Evolutionary conservation across 2,888 invertebrate genomes (phyloP), one percentile per base, ranked within the genome.

Genomic region (Eupithecia tripunctaria): DNA sequence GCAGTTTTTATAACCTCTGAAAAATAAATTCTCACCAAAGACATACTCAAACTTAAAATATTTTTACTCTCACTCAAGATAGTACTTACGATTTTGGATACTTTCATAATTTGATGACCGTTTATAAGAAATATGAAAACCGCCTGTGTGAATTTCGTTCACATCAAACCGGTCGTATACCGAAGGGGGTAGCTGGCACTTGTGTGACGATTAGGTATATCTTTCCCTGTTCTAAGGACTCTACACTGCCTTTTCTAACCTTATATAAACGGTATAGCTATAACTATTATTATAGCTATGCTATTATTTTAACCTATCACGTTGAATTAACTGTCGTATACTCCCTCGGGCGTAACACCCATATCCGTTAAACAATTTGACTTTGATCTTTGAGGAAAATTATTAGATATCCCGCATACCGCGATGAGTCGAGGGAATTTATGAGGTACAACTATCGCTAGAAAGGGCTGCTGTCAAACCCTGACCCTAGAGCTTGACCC

Each of bases 401-500:
- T 68, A 68, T 68, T 18, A 60, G 27, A 47, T 67, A 69, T n/a
- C 60, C 7, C 60, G 47, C n/a, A 32, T 63, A 36, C 8, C 29
- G 36, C 43, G 32, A 41, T 15, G 56, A 70, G 67, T 63, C 47
- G 38, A 41, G 2, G 43, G 27, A 59, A 67, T 68, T 59, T 59
- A 51, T 63, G 32, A 41, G 21, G 65, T 72, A 60, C 5, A 38
- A 68, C 43, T 67, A 68, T 68, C 47, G 78, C 74, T 81, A 82
- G 80, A 80, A 82, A 81, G 81, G 82, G 81, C 80, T 80, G 79
- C 81, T 82, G 84, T 86, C 86, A 85, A 85, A 82, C 81, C 86
- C 81, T 90, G 92, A 92, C 92, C 92, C 84, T 84, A 86, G 86
- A 85, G 80, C 85, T 87, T 92, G 92, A 92, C 92, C 91, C 56